Evolutionary conservation across 2,113 vertebrate species (phyloP).

Genomic region (Nothobranchius furzeri): DNA sequence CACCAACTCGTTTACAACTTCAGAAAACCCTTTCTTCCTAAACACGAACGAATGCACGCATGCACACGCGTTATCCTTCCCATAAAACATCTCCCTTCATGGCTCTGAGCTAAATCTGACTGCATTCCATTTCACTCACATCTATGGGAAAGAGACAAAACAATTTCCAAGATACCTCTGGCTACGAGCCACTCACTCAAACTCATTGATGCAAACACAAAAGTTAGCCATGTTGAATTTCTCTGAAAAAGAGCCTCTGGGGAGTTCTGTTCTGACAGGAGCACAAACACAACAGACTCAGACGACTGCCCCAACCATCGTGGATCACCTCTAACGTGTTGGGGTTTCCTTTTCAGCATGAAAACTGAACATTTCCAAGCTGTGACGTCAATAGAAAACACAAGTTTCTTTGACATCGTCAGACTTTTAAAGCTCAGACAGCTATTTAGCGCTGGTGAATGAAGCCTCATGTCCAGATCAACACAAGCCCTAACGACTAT

Average conservation of each 20-base stretch:
- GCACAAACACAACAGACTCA: constrained; percentile 30
- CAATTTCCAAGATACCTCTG: constrained; percentile 63
- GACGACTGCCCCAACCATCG: constrained; percentile 22
- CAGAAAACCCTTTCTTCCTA: constrained; percentile 42
- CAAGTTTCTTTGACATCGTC: background rate
- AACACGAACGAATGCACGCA: no score
- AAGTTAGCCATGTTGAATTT: constrained; percentile 30
- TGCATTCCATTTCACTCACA: constrained; percentile 69
- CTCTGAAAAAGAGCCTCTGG: constrained; percentile 27
- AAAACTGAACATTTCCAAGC: background rate
- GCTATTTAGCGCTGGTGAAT: constrained; percentile 33
- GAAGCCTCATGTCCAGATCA: constrained; percentile 18
- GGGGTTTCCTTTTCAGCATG: constrained; percentile 26
- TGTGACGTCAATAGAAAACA: background rate
- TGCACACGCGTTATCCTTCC: constrained; percentile 25
- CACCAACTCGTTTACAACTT: constrained; percentile 53
- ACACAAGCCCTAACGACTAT: constrained; percentile 60
- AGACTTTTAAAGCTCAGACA: constrained; percentile 4
- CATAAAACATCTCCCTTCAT: constrained; percentile 42
- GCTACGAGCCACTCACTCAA: constrained; percentile 24
- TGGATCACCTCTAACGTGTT: constrained; percentile 3
- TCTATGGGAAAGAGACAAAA: constrained; percentile 73
- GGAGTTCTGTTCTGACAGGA: constrained; percentile 45
- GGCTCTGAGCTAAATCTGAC: constrained; percentile 59
- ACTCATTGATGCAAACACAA: constrained; percentile 10